Base-by-base conservation (phyloP, 2,797 vertebrate species). In the Jordanella pulchra region DNA sequence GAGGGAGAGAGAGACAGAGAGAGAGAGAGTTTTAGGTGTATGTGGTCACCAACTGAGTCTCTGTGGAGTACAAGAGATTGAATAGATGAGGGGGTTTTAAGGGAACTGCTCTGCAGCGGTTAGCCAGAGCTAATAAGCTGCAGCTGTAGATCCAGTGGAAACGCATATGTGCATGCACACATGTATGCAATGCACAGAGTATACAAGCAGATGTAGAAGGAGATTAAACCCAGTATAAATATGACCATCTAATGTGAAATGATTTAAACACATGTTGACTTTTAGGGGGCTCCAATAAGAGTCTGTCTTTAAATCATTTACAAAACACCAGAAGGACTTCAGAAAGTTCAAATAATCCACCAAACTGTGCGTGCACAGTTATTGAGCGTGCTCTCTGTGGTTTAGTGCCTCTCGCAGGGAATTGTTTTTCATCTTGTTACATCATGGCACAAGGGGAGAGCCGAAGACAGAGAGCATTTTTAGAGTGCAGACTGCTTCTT, bases 31-130 rank as follows among this genome's bases (percentile, higher is more conserved):
- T 89, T 87, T 88, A 89, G 83, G 84, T 78, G 90, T 87, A 79
- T 93, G 91, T 86, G 91, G 91, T 92, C 91, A 91, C 88, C 74
- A 81, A 85, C 77, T 83, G 83, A 86, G 82, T 89, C 89, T 91
- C 89, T 85, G 84, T 42, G 86, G 91, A 89, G 78, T 67, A 84
- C 28, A 42, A 74, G 74, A 85, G 85, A 87, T 87, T 86, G 84
- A 88, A 89, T 85, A 86, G 85, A 83, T 69, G 60, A 72, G 69
- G 79, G 85, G 89, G 82, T 83, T 89, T 89, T 88, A 86, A 87
- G 84, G 86, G 81, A 77, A 89, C 86, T 86, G 82, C 86, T 91
- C 76, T 86, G 79, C 81, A 80, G 88, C 25, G 85, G 91, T 92
- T 91, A 80, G 84, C 89, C 86, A 69, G 81, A 74, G 90, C 86